Percentiles rank a stretch among this genome's conserved stretches.
Evolutionary conservation across 30 jellyfish, hydroid and myxozoan species (phyloP).

Genomic region (Turritopsis dohrnii): DNA sequence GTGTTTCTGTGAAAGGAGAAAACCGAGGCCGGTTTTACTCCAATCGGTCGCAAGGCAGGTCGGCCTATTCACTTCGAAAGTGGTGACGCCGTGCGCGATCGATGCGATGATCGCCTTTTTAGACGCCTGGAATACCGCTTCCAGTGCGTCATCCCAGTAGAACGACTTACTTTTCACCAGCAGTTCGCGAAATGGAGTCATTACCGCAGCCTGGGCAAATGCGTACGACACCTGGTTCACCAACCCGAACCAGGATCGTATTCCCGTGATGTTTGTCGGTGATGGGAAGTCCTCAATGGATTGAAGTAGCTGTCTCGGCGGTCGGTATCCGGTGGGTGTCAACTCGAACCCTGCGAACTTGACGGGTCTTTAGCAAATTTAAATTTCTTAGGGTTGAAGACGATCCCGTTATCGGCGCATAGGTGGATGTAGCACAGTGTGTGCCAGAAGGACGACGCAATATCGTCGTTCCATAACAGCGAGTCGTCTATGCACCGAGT

Average conservation of each 20-base stretch:
- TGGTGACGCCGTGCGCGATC: too few relatives aligned
- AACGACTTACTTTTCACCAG: conserved; percentile 14
- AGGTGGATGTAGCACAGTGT: neutral
- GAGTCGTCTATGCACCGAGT: conserved; percentile 14
- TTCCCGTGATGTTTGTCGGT: conserved; percentile 28
- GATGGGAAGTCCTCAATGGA: conserved; percentile 31
- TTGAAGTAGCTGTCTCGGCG: neutral
- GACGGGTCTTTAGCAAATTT: neutral
- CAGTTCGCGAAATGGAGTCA: conserved; percentile 25
- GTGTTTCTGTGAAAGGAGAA: conserved; percentile 10
- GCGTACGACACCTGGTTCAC: conserved; percentile 27
- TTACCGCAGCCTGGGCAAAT: conserved; percentile 27
- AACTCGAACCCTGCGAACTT: conserved; percentile 23
- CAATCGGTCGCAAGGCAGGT: too few relatives aligned
- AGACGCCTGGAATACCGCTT: too few relatives aligned
- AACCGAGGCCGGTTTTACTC: neutral
- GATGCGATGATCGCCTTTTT: too few relatives aligned
- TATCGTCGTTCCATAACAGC: conserved; percentile 21
- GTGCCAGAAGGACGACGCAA: conserved; percentile 19
- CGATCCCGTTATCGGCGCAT: conserved; percentile 27
- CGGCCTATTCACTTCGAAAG: too few relatives aligned
- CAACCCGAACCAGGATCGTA: conserved; percentile 32
- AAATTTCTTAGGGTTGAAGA: conserved; percentile 29
- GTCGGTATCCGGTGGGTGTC: neutral
- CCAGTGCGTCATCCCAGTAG: conserved; percentile 36